Evolutionary conservation across 2,888 invertebrate genomes (phyloP), one percentile per base, ranked within the genome.

Genomic region (Hyposoter didymator): DNA sequence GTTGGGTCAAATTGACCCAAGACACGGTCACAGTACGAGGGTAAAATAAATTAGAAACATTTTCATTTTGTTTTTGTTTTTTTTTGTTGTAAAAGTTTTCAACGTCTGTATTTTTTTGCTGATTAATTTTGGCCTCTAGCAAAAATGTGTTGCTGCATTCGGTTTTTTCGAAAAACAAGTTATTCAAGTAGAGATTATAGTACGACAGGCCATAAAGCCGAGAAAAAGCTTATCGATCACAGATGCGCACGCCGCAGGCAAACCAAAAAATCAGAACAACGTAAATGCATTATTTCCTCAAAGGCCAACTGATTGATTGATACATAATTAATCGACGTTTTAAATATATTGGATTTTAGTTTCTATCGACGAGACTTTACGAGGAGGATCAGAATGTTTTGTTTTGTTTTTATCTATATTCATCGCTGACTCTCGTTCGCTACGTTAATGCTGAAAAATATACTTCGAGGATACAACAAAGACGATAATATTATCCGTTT

Each of bases 221-320:
- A 74, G 45, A 70, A 49, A 82, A 76, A 76, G 35, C 62, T 55
- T 62, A 47, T 70, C 59, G 59, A 85, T 85, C 79, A 82, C 85
- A 82, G 82, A 79, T 76, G 74, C 32, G 64, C 70, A 82, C 75
- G 72, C 79, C 35, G 47, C 75, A 43, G 75, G 62, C 32, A 70
- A 70, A 69, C 49, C 6, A 70, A 73, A 59, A 69, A 35, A 78
- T 82, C 79, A 66, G 52, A 19, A 79, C 59, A 85, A 52, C 62
- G 49, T 52, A 80, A 85, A 85, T 82, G 82, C 85, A 76, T 67
- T 66, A 28, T 59, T 52, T 39, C 47, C 55, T 17, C 67, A 72
- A 72, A 64, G 49, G 28, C 22, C 59, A 28, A 59, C 28, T 59
- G 28, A 59, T 59, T 59, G 14, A 28, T 59, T 59, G 6, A 59